Conservation (phyloP, 2,113 vertebrate genomes). For the Petrocephalus zakoni region DNA sequence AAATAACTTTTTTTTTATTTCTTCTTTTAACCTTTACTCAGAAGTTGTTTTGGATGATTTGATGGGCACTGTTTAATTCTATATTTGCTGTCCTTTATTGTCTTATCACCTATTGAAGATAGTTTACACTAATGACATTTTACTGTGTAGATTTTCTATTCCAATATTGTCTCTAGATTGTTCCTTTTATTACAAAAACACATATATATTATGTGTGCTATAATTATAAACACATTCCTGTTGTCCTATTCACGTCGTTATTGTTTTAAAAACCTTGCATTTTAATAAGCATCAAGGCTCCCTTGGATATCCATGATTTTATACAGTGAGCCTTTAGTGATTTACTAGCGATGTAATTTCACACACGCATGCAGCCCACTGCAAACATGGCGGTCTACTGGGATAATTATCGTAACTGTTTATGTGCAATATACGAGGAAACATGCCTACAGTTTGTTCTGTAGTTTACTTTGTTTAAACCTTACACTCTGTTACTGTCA, state of each 20-base stretch:
- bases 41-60: not conserved
- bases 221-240: not conserved
- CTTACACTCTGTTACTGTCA: not conserved
- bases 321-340: not conserved
- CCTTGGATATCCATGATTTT: not conserved
- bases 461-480: not conserved
- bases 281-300: not conserved
- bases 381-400: not conserved
- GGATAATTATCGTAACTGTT: not conserved
- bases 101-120: not conserved
- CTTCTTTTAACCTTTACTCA: not conserved
- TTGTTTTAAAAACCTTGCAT: not conserved
- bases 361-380: not conserved
- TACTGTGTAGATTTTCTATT: not conserved
- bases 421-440: not conserved
- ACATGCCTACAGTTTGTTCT: not conserved
- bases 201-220: not conserved
- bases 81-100: not conserved
- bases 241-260: not conserved
- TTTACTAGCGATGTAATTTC: not conserved
- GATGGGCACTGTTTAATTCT: not conserved
- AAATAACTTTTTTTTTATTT: not conserved
- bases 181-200: not conserved
- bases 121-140: not conserved
- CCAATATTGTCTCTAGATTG: not conserved